Evolutionary conservation across 2,888 invertebrate species (phyloP).

Genomic region (Nomada lathburiana): DNA sequence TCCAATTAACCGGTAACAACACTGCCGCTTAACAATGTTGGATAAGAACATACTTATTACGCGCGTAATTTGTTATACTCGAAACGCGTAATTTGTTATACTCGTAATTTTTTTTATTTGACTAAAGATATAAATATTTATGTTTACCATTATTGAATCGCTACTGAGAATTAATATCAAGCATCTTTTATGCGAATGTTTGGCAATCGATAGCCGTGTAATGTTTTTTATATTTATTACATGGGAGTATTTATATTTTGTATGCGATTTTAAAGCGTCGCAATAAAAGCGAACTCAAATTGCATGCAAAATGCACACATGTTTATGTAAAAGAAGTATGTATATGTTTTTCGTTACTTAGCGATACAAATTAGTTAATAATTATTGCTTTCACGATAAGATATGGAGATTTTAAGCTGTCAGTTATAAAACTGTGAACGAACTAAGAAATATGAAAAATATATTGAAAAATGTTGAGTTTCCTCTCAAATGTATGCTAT

Average conservation of each 20-base stretch:
- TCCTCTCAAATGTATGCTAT: not conserved
- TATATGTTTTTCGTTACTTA: not conserved
- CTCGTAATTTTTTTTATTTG: not conserved
- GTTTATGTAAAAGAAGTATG: not conserved
- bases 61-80: slow-evolving; percentile 40
- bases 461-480: not conserved
- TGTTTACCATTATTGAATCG: not conserved
- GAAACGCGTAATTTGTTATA: not conserved
- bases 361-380: too few relatives aligned
- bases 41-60: not conserved
- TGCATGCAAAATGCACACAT: not conserved
- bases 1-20: slow-evolving; percentile 15
- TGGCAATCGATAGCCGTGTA: slow-evolving; percentile 31
- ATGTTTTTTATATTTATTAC: slow-evolving; percentile 6
- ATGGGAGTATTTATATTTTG: not conserved
- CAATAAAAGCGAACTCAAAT: not conserved
- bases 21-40: slow-evolving; percentile 7
- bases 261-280: not conserved
- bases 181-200: slow-evolving; percentile 19
- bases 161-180: slow-evolving; percentile 13
- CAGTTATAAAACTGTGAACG: not conserved
- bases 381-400: too few relatives aligned
- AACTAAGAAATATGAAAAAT: not conserved
- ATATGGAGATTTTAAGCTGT: not conserved
- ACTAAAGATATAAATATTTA: not conserved